Conservation (phyloP, 2,888 invertebrate species). For the Eristalis arbustorum region DNA sequence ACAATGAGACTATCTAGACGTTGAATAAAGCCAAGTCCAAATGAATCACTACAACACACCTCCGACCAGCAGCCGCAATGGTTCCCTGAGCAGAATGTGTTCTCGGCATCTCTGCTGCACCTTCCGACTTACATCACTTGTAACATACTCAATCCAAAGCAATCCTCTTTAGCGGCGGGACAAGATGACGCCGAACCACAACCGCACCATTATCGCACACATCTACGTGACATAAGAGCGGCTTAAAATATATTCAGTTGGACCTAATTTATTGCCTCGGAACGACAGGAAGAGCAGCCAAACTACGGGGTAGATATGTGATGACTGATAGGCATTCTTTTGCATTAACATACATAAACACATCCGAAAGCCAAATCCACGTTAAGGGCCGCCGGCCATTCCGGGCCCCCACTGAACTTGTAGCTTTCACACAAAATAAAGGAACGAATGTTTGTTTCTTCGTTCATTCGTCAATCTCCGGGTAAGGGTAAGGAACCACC, state of each 20-base stretch:
- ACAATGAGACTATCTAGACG: too few species aligned
- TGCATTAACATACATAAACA: background rate
- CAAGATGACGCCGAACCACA: background rate
- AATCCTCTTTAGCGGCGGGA: background rate
- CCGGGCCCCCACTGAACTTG: background rate
- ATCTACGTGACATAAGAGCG: background rate
- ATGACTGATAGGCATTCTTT: background rate
- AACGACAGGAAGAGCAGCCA: background rate
- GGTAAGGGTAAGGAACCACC: slow-evolving; percentile 5
- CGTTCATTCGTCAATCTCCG: slow-evolving; percentile 28
- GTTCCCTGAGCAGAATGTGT: too few species aligned
- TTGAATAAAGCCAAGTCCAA: too few species aligned
- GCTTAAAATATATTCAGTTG: background rate
- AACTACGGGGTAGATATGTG: background rate
- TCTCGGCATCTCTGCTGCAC: too few species aligned
- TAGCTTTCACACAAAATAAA: background rate
- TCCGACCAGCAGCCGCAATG: too few species aligned
- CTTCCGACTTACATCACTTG: background rate
- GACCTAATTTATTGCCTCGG: background rate
- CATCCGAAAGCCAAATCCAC: background rate
- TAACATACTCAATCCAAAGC: background rate
- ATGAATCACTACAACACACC: too few species aligned
- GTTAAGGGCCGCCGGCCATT: background rate
- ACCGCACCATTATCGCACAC: background rate
- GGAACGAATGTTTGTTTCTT: background rate